A percentile compares a stretch with the other conserved stretches of the same genome.
These are phyloP conservation scores for Octopus sinensis DNA, from an alignment of 1,140 invertebrate genomes.

Conservation along the genomic window DNA sequence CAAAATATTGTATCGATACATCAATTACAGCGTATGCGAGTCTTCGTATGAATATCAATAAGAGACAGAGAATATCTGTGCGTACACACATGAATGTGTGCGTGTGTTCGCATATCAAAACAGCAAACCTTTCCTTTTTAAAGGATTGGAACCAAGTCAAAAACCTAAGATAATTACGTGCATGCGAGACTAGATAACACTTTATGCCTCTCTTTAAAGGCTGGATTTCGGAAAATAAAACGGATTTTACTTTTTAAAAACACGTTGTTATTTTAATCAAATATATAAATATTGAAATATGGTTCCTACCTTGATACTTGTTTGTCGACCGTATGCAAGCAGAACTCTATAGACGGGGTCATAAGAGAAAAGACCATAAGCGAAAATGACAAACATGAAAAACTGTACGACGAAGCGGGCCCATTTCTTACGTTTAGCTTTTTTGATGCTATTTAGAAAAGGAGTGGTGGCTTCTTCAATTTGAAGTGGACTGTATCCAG, in stretches of 20 bases:
- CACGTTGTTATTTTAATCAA: too few relatives aligned
- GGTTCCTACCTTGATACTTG: not conserved
- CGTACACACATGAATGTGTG: not conserved
- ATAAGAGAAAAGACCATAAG: slow-evolving; percentile 3
- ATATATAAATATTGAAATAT: not conserved
- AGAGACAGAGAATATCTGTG: not conserved
- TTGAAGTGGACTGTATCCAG: slow-evolving; percentile 1
- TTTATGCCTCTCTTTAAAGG: too few relatives aligned
- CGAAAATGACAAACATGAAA: not conserved
- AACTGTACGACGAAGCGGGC: not conserved
- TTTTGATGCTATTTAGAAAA: slow-evolving; percentile 3
- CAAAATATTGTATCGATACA: too few relatives aligned
- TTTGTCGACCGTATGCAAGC: slow-evolving; percentile 5
- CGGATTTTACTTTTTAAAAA: too few relatives aligned
- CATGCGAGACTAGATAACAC: too few relatives aligned
- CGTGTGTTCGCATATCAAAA: not conserved
- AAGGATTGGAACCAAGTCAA: not conserved
- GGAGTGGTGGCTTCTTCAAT: slow-evolving; percentile 4
- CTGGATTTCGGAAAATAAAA: too few relatives aligned
- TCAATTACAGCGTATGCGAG: too few relatives aligned
- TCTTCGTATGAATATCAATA: too few relatives aligned
- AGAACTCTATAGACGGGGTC: slow-evolving; percentile 13
- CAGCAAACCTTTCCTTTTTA: not conserved
- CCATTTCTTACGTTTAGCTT: not conserved
- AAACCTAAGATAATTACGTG: not conserved